A percentile compares a stretch with the other conserved stretches of the same genome.
phyloP scores from a whole-genome alignment of 2,797 vertebrate genomes.

The Gobionotothen gibberifrons region DNA sequence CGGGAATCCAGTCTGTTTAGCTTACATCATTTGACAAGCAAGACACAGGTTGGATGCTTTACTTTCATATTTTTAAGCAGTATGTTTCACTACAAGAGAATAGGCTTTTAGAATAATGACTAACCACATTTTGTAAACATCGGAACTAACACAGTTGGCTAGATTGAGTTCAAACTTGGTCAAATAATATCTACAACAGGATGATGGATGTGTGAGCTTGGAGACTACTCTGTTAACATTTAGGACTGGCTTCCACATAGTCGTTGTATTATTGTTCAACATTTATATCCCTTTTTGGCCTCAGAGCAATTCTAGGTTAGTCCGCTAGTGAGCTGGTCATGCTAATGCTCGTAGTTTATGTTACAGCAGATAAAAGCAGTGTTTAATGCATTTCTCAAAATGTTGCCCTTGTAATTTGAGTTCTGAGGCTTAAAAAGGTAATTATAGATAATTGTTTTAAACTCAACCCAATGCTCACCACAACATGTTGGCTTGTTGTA shows the following conservation, averaged over 20 bases:
- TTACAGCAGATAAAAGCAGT: neutral
- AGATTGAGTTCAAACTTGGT: too few relatives aligned
- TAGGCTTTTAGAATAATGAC: neutral
- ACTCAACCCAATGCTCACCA: neutral
- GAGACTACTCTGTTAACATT: neutral
- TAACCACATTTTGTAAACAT: too few relatives aligned
- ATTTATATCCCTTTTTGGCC: neutral
- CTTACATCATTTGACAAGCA: neutral
- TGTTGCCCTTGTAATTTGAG: neutral
- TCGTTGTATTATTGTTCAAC: neutral
- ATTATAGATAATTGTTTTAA: neutral
- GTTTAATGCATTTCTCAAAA: neutral
- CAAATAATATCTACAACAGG: too few relatives aligned
- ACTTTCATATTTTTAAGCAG: constrained; percentile 9
- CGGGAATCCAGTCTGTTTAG: neutral
- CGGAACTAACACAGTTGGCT: too few relatives aligned
- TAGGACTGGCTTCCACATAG: constrained; percentile 4
- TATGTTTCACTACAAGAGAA: neutral
- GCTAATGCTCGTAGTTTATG: neutral
- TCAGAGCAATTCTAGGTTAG: neutral
- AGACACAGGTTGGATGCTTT: neutral
- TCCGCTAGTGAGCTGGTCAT: neutral
- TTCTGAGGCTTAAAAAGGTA: neutral
- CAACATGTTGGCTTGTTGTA: neutral
- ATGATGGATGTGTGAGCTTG: too few relatives aligned